Conservation (phyloP, 2,888 invertebrate genomes). For the Tinea pellionella region DNA sequence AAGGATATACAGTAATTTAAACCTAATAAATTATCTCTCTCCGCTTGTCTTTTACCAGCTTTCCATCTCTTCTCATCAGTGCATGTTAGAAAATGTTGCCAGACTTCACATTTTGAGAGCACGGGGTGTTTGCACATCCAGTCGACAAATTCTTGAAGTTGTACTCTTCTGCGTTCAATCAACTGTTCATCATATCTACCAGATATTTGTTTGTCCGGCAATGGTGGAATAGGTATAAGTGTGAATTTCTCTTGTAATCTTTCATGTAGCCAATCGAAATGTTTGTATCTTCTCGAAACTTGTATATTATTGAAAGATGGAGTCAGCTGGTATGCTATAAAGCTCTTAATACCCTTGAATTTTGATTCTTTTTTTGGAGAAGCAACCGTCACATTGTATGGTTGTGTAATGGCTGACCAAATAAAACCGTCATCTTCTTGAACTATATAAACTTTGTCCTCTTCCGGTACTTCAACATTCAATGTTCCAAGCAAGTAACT, state of each 20-base stretch:
- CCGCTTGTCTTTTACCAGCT: slow-evolving; percentile 93
- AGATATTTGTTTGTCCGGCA: slow-evolving; percentile 98
- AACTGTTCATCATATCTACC: slow-evolving; percentile 97
- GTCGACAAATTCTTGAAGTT: slow-evolving; percentile 96
- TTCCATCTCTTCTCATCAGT: slow-evolving; percentile 99
- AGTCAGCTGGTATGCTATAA: slow-evolving; percentile 95
- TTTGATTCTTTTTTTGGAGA: slow-evolving; percentile 98
- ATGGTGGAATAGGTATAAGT: slow-evolving; percentile 93
- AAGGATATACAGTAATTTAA: slow-evolving; percentile 92
- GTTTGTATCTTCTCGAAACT: slow-evolving; percentile 95
- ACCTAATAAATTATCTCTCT: slow-evolving; percentile 91
- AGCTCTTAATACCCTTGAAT: slow-evolving; percentile 96
- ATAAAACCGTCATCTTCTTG: slow-evolving; percentile 79
- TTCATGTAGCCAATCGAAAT: slow-evolving; percentile 99
- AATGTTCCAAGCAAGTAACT: slow-evolving; percentile 86
- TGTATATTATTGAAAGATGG: slow-evolving; percentile 95
- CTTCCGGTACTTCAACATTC: slow-evolving; percentile 76
- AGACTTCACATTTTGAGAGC: slow-evolving; percentile 89
- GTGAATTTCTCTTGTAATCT: slow-evolving; percentile 94
- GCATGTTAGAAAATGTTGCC: slow-evolving; percentile 97
- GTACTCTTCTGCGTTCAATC: slow-evolving; percentile 93
- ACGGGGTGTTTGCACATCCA: slow-evolving; percentile 98
- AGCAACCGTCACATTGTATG: slow-evolving; percentile 87
- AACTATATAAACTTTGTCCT: slow-evolving; percentile 78
- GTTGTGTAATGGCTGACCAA: slow-evolving; percentile 81